Evolutionary conservation across 2,797 vertebrate genomes (phyloP), one percentile per base, ranked within the genome.

Genomic region (Neostethus bicornis): DNA sequence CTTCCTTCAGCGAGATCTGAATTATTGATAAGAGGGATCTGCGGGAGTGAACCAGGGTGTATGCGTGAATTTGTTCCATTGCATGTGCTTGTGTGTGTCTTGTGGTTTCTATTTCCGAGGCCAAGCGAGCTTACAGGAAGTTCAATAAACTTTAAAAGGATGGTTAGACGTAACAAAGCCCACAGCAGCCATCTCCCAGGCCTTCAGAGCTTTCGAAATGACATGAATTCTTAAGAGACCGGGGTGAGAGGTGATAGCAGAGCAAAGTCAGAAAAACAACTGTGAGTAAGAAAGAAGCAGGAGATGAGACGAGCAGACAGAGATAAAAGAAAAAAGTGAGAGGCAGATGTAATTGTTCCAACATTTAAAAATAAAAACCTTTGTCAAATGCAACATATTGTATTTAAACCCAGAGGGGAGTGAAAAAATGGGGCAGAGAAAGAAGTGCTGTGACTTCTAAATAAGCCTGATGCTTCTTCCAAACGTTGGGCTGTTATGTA

Each of bases 21-120:
- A 92, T 92, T 90, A 93, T 92, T 92, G 88, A 93, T 92, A 81
- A 74, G 74, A 81, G 51, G 34, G 53, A 71, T 73, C 68, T 73
- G 60, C 54, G 51, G 62, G 55, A 62, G 67, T 68, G 73, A 72
- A 79, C 14, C 2, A 25, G 59, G 54, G 61, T 4, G 12, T 65
- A 77, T 80, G 62, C 59, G 66, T 61, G 74, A 77, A 62, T 67
- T 51, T n/a, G n/a, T 41, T 55, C 51, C 21, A 35, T 46, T 65
- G 64, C 55, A 49, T 63, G 55, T 62, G 51, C 44, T n/a, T 60
- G 42, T 64, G 51, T 64, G 51, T 64, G 57, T 28, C 37, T 54
- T 26, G 31, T 21, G 31, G 58, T 73, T 46, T 51, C 53, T 28
- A 42, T 54, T 42, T 51, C 57, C 53, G 46, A 35, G 51, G 62